These are phyloP conservation scores for Ormyrus nitidulus DNA, from an alignment of 2,888 invertebrate species.

Conservation along the genomic window DNA sequence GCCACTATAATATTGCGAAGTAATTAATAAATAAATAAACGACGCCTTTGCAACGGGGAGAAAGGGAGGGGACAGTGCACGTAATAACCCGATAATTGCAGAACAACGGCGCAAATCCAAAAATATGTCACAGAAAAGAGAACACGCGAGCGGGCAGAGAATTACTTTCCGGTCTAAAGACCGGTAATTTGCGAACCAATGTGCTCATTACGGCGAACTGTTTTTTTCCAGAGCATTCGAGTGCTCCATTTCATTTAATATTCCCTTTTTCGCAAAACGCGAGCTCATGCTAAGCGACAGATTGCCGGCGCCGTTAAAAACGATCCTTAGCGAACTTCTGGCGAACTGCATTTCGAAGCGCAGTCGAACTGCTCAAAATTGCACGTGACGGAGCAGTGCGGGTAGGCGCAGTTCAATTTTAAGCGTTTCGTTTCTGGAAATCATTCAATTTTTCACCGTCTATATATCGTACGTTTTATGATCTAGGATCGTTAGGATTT, in stretches of 20 bases:
- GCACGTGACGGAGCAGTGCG: too few species aligned
- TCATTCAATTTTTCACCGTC: too few species aligned
- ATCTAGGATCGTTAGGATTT: too few species aligned
- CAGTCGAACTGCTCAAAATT: too few species aligned
- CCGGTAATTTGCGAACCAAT: conserved; percentile 43
- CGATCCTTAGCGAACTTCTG: not conserved
- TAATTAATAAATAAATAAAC: conserved; percentile 18
- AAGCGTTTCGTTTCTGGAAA: too few species aligned
- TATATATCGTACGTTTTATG: too few species aligned
- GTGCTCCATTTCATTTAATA: not conserved
- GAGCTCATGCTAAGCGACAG: not conserved
- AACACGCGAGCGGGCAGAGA: not conserved
- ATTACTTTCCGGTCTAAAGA: conserved; percentile 39
- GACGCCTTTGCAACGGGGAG: too few species aligned
- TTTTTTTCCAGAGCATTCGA: conserved; percentile 3
- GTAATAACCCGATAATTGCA: too few species aligned
- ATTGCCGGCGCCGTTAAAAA: not conserved
- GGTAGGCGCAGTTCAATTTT: too few species aligned
- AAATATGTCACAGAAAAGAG: conserved; percentile 31
- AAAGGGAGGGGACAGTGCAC: too few species aligned
- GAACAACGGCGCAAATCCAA: not conserved
- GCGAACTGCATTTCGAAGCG: too few species aligned
- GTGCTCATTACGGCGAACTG: conserved; percentile 30
- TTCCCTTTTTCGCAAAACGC: conserved; percentile 4
- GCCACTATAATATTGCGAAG: too few species aligned